These are phyloP conservation scores for Pipistrellus kuhlii DNA, from an alignment of 2,797 vertebrate genomes.

Conservation along the genomic window DNA sequence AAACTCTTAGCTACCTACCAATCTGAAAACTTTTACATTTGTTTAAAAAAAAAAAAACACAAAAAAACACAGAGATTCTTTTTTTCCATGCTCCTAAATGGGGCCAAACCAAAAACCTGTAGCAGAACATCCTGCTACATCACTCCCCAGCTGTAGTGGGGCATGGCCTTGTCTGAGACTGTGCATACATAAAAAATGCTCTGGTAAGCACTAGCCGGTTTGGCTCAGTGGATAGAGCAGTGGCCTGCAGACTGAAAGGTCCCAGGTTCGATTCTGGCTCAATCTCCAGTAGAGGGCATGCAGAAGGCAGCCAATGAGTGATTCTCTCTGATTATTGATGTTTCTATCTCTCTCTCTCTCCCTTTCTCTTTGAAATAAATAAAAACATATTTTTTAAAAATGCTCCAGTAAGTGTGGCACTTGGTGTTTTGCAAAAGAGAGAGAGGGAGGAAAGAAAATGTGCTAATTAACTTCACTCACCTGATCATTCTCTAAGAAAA, in stretches of 20 bases:
- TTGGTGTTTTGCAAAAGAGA: background rate
- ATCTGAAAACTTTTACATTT: background rate
- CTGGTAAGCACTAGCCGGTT: background rate
- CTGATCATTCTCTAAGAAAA: background rate
- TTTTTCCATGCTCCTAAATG: background rate
- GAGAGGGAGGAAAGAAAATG: background rate
- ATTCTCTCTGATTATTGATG: no score
- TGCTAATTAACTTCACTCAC: background rate
- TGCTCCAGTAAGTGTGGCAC: background rate
- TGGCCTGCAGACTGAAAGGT: no score
- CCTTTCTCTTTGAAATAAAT: no score
- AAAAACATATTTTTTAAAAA: background rate
- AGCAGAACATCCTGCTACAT: background rate
- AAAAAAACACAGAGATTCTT: background rate
- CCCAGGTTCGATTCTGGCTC: no score
- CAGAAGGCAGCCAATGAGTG: no score
- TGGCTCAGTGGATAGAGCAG: no score
- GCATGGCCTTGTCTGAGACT: background rate
- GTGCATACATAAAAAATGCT: background rate
- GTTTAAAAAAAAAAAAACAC: conserved; percentile 9
- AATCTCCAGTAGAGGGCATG: no score
- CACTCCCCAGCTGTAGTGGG: fast-evolving
- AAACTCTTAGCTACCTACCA: background rate
- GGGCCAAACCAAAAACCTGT: background rate
- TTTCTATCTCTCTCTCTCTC: no score